Base-by-base conservation (phyloP, 2,888 invertebrate species). In the Agrilus cyanescens region DNA sequence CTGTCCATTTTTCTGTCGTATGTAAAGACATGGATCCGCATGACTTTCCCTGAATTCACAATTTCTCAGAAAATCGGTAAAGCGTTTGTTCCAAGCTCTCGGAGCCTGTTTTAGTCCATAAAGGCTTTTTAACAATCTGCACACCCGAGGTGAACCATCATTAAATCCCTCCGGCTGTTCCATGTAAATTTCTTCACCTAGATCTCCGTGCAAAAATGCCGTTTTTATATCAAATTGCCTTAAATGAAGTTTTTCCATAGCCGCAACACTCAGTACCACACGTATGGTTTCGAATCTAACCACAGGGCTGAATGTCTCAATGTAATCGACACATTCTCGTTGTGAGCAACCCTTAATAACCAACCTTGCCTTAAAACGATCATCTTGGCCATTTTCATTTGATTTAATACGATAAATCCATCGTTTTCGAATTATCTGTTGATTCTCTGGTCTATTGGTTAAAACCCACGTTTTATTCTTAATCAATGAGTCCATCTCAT, bases 61-160 rank as follows among this genome's bases (percentile, higher is more conserved):
- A 43, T 33, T 12, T 15, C 52, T 18, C 49, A 59, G 39, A 36
- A 56, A 53, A 4, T 46, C 36, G 8, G 45, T 49, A 40, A 61
- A 55, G n/a, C 48, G 46, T 25, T 48, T 38, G 44, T 61, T 56
- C 59, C 61, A 63, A 15, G 49, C 51, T 38, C 61, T 40, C 7
- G 59, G 53, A 3, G 59, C 49, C 41, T 62, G 61, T 41, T 60
- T 61, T 2, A 62, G 46, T n/a, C n/a, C n/a, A n/a, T n/a, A n/a
- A n/a, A n/a, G n/a, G n/a, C n/a, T n/a, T n/a, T n/a, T n/a, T n/a
- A 2, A 62, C 62, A 35, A 4, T 16, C 18, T 16, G 18, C 41
- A 35, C 4, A 34, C 40, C 15, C n/a, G n/a, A n/a, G n/a, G n/a
- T 14, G 16, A 16, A 29, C 16, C 25, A 8, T 44, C 18, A 12